These are phyloP conservation scores for Acromyrmex echinatior DNA, from an alignment of 1,140 invertebrate species.

Conservation along the genomic window DNA sequence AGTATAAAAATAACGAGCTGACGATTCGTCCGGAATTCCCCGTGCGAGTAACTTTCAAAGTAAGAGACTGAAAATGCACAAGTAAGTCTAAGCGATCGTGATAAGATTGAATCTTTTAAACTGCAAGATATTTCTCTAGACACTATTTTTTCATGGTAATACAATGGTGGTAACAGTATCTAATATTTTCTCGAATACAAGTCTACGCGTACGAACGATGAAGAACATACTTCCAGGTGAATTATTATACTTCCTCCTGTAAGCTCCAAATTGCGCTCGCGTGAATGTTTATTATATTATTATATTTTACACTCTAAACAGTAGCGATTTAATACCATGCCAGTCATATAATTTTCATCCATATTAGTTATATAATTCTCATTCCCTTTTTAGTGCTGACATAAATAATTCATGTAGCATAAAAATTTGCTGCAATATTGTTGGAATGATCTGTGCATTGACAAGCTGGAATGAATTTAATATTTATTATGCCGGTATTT, in stretches of 20 bases:
- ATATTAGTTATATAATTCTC: too few species aligned
- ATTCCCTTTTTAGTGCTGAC: too few species aligned
- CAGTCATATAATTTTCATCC: too few species aligned
- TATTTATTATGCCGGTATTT: too few species aligned
- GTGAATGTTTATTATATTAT: neutral
- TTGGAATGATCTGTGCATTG: too few species aligned
- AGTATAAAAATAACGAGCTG: slow-evolving; percentile 59
- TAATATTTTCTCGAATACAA: slow-evolving; percentile 54
- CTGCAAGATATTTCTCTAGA: slow-evolving; percentile 40
- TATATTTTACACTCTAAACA: too few species aligned
- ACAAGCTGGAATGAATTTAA: too few species aligned
- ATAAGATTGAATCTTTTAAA: slow-evolving; percentile 17
- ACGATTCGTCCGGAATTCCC: slow-evolving; percentile 35
- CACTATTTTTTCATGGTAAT: slow-evolving; percentile 24
- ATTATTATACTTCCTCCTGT: neutral
- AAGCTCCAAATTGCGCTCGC: neutral
- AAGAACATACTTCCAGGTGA: neutral
- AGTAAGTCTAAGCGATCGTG: slow-evolving; percentile 48
- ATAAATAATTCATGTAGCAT: too few species aligned
- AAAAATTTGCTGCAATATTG: too few species aligned
- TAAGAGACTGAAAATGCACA: slow-evolving; percentile 60
- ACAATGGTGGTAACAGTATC: slow-evolving; percentile 28
- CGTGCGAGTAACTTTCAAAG: slow-evolving; percentile 55
- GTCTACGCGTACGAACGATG: slow-evolving; percentile 56
- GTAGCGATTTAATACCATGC: too few species aligned